phyloP scores from a whole-genome alignment of 2,888 invertebrate species.

The Drosophila neoperkinsi region DNA sequence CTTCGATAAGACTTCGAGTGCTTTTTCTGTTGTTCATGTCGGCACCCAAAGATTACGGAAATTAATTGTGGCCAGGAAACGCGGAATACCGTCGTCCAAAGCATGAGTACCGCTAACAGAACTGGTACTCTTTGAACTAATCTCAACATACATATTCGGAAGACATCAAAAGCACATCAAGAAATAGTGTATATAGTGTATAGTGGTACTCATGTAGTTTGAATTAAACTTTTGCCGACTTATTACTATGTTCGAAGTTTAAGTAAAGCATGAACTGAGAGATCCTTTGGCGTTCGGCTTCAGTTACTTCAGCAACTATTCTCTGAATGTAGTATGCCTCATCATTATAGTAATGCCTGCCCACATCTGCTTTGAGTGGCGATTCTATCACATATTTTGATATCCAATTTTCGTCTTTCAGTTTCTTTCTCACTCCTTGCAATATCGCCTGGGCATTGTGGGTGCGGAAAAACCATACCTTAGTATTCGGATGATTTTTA shows the following conservation, averaged over 20 bases:
- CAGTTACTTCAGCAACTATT: neutral
- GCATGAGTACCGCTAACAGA: neutral
- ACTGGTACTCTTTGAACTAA: neutral
- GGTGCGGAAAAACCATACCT: too few species aligned
- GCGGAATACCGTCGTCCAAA: neutral
- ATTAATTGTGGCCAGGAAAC: neutral
- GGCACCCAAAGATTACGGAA: constrained; percentile 61
- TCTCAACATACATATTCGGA: too few species aligned
- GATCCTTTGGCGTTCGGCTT: neutral
- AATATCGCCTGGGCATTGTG: neutral
- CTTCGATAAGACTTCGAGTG: neutral
- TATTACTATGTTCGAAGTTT: neutral
- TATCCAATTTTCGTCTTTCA: constrained; percentile 9
- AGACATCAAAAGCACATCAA: neutral
- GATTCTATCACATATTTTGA: constrained; percentile 1
- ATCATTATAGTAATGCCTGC: neutral
- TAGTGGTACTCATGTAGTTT: neutral
- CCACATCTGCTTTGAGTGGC: neutral
- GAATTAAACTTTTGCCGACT: neutral
- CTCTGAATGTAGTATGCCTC: neutral
- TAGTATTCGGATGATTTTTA: neutral
- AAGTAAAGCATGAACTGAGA: neutral
- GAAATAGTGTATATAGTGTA: too few species aligned
- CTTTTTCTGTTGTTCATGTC: constrained; percentile 37
- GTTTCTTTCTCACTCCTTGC: neutral